Conservation (phyloP, 2,888 invertebrate species). For the Xestia sexstrigata region DNA sequence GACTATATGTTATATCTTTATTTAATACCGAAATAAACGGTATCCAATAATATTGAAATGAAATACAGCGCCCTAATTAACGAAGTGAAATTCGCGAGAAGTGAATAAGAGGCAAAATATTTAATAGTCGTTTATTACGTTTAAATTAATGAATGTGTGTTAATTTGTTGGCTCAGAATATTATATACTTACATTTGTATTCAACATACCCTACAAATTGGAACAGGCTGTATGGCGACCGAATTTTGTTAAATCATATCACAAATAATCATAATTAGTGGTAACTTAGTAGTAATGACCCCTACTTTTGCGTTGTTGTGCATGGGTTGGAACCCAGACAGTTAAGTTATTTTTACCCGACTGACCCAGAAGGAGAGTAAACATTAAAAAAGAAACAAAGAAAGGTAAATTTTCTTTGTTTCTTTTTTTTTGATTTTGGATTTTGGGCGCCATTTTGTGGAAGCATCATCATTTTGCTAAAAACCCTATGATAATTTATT, state of each 20-base stretch:
- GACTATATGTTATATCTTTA: neutral
- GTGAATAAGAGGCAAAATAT: constrained; percentile 18
- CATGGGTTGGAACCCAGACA: no score
- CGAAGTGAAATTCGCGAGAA: neutral
- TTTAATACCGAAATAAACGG: neutral
- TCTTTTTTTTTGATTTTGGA: no score
- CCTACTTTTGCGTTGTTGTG: no score
- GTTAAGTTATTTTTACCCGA: no score
- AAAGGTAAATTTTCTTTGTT: no score
- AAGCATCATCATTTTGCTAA: no score
- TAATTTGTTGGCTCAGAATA: constrained; percentile 1
- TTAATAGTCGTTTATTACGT: neutral
- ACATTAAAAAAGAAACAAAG: no score
- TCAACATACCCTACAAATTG: neutral
- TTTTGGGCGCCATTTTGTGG: no score
- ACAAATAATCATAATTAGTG: no score
- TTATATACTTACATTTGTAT: neutral
- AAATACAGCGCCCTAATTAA: constrained; percentile 14
- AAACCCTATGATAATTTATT: no score
- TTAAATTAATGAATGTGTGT: constrained; percentile 12
- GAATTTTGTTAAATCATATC: neutral
- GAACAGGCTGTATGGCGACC: neutral
- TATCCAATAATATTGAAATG: constrained; percentile 2
- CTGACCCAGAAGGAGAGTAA: no score
- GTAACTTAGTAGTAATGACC: no score